Conservation (phyloP, 2,797 vertebrate genomes). For the Nannoperca australis region DNA sequence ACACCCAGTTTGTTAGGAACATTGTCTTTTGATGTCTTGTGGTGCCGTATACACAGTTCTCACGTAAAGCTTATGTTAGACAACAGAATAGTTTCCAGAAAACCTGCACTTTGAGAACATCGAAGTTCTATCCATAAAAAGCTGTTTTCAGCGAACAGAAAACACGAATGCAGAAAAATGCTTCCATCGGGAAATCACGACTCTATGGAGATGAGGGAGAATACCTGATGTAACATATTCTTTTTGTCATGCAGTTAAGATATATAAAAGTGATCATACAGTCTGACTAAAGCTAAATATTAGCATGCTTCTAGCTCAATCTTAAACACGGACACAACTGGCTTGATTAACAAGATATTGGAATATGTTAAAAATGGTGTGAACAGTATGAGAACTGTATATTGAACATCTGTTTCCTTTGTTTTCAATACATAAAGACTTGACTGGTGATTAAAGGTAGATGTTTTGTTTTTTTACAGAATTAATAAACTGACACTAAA, state of each 20-base stretch:
- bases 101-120: background rate
- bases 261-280: background rate
- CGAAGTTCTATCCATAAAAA: no score
- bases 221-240: background rate
- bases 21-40: background rate
- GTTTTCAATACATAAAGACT: background rate
- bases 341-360: background rate
- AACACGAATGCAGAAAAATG: background rate
- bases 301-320: background rate
- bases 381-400: background rate
- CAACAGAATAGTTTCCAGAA: background rate
- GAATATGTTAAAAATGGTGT: background rate
- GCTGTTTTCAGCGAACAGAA: background rate
- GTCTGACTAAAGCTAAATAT: background rate
- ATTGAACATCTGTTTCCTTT: background rate
- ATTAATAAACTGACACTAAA: conserved; percentile 2
- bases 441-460: background rate
- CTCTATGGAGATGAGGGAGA: background rate
- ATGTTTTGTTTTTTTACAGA: background rate
- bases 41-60: background rate
- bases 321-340: background rate
- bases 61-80: background rate
- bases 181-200: background rate
- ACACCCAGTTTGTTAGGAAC: no score
- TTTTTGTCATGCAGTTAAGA: background rate